Percentiles rank a stretch among this genome's conserved stretches.
Evolutionary conservation across 2,888 invertebrate species (phyloP).

Genomic region (Disparrhopalites patrizii): DNA sequence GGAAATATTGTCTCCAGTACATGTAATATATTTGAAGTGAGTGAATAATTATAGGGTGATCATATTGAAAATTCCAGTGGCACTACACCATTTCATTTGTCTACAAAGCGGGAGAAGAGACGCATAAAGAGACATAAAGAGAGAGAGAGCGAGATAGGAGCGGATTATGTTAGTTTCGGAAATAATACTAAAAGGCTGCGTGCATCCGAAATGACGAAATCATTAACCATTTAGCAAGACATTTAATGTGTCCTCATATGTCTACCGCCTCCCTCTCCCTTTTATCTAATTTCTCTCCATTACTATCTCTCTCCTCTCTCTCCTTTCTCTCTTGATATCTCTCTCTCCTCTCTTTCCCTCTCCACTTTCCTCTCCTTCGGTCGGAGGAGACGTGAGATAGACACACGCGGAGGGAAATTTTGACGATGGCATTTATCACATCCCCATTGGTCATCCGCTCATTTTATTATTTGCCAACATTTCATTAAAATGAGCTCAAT

Average conservation of each 20-base stretch:
- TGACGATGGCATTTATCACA: not conserved
- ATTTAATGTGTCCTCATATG: not conserved
- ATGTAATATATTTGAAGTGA: too few species aligned
- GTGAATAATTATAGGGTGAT: too few species aligned
- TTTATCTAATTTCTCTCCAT: not conserved
- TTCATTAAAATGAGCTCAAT: conserved; percentile 15
- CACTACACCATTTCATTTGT: too few species aligned
- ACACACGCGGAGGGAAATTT: not conserved
- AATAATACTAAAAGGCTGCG: not conserved
- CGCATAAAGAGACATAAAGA: too few species aligned
- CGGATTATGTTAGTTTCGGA: too few species aligned
- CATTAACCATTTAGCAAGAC: not conserved
- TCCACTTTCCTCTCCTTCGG: not conserved
- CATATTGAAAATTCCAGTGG: too few species aligned
- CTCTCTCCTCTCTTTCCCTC: not conserved
- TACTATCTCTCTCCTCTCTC: not conserved
- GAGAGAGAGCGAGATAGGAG: not conserved
- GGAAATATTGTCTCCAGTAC: too few species aligned
- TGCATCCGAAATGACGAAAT: conserved; percentile 3
- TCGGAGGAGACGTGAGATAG: not conserved
- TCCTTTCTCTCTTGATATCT: too few species aligned
- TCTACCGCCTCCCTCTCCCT: not conserved
- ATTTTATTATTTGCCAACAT: conserved; percentile 12
- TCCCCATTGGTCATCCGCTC: conserved; percentile 13
- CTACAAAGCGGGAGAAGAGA: too few species aligned